phyloP scores from a whole-genome alignment of 2,113 vertebrate genomes.

The Aldabrachelys gigantea region DNA sequence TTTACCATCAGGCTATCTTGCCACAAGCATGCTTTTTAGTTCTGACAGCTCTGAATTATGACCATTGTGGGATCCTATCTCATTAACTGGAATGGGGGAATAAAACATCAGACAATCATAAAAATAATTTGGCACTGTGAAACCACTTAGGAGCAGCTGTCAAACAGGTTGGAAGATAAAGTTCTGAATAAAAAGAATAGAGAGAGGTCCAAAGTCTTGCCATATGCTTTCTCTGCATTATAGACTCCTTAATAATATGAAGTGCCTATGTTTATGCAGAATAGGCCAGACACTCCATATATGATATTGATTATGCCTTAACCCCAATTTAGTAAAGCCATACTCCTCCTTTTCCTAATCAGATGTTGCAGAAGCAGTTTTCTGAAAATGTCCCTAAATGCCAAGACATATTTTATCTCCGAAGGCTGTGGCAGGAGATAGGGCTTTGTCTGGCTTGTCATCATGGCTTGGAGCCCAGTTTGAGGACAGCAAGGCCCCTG shows the following conservation, averaged over 20 bases:
- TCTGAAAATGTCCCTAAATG: slow-evolving; percentile 84
- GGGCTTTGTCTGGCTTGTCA: slow-evolving; percentile 84
- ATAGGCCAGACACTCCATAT: slow-evolving; percentile 84
- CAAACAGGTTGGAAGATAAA: slow-evolving; percentile 93
- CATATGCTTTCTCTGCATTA: slow-evolving; percentile 85
- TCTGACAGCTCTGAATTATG: slow-evolving; percentile 92
- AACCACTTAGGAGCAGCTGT: slow-evolving; percentile 93
- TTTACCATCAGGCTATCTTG: slow-evolving; percentile 84
- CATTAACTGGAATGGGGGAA: slow-evolving; percentile 94
- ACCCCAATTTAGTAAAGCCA: slow-evolving; percentile 90
- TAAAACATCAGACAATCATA: slow-evolving; percentile 95
- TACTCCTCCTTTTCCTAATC: slow-evolving; percentile 87
- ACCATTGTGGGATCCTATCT: slow-evolving; percentile 94
- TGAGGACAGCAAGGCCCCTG: slow-evolving; percentile 84
- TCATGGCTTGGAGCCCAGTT: slow-evolving; percentile 85
- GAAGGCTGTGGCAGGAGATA: slow-evolving; percentile 83
- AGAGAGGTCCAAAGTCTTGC: slow-evolving; percentile 80
- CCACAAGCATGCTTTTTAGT: slow-evolving; percentile 87
- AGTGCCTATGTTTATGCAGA: slow-evolving; percentile 89
- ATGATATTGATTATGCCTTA: slow-evolving; percentile 98
- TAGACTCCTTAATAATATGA: slow-evolving; percentile 92
- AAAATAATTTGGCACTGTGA: slow-evolving; percentile 94
- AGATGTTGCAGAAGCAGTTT: slow-evolving; percentile 88
- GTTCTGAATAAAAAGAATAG: slow-evolving; percentile 88
- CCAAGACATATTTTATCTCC: slow-evolving; percentile 87